phyloP scores from a whole-genome alignment of 2,888 invertebrate species.

The Odontomyia ornata region DNA sequence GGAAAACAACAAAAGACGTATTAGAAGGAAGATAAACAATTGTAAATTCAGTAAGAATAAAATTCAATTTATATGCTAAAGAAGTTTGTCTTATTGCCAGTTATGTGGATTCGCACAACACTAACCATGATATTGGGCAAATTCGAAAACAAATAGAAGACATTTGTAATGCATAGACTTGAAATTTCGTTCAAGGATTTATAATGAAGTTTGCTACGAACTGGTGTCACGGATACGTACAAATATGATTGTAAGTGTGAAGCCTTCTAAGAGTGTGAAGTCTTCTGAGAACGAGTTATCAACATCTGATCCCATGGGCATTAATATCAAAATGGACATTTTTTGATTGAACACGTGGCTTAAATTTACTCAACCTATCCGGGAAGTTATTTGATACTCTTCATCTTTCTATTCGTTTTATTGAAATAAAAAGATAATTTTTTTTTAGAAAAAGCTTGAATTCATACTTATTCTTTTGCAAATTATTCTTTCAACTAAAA shows the following conservation, averaged over 20 bases:
- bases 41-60: constrained; percentile 2
- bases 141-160: constrained; percentile 7
- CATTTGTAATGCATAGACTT: constrained; percentile 19
- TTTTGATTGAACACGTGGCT: no score
- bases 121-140: not conserved
- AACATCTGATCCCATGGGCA: no score
- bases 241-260: not conserved
- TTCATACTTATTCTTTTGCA: no score
- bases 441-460: no score
- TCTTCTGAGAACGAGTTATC: no score
- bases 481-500: no score
- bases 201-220: not conserved
- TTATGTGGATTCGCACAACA: constrained; percentile 7
- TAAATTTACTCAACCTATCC: no score
- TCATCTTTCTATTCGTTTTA: no score
- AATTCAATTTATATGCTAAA: constrained; percentile 6
- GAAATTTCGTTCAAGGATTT: not conserved
- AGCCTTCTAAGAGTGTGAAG: no score
- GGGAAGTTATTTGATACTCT: no score
- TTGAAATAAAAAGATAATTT: no score
- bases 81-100: constrained; percentile 2
- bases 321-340: no score
- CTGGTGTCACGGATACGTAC: not conserved
- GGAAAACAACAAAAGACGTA: not conserved
- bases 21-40: constrained; percentile 1